These are phyloP conservation scores for Ctenoplectra terminalis DNA, from an alignment of 1,140 invertebrate species.

Conservation along the genomic window DNA sequence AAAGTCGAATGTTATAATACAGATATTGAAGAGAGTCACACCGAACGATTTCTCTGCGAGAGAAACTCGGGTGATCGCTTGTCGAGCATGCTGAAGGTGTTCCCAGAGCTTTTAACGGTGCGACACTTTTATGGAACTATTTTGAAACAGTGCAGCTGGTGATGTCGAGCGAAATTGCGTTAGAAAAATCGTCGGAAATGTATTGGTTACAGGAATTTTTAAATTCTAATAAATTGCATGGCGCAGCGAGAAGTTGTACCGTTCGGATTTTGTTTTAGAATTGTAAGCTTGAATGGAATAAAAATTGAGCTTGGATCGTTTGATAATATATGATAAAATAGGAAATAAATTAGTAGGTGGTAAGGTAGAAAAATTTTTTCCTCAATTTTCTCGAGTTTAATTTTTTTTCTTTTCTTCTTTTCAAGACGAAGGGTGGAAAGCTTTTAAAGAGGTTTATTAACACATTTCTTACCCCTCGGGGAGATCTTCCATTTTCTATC, in stretches of 20 bases:
- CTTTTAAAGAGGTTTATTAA: too few relatives aligned
- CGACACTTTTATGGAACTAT: background rate
- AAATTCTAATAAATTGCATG: background rate
- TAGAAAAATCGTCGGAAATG: too few relatives aligned
- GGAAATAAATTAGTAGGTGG: too few relatives aligned
- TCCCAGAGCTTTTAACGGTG: background rate
- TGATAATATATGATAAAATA: too few relatives aligned
- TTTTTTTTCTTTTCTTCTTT: too few relatives aligned
- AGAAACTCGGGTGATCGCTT: conserved; percentile 1
- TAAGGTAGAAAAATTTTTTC: too few relatives aligned
- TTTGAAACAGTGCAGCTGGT: background rate
- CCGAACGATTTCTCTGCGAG: background rate
- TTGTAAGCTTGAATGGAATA: background rate
- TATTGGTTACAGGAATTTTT: background rate
- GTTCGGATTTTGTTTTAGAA: too few relatives aligned
- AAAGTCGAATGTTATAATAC: background rate
- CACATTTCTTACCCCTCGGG: too few relatives aligned
- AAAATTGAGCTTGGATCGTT: too few relatives aligned
- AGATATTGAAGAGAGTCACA: background rate
- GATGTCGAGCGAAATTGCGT: background rate
- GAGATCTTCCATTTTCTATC: too few relatives aligned
- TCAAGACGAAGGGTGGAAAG: too few relatives aligned
- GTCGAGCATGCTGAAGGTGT: background rate
- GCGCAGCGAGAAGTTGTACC: background rate
- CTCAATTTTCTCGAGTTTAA: too few relatives aligned